phyloP scores from a whole-genome alignment of 2,113 vertebrate species.

The Salvator merianae region DNA sequence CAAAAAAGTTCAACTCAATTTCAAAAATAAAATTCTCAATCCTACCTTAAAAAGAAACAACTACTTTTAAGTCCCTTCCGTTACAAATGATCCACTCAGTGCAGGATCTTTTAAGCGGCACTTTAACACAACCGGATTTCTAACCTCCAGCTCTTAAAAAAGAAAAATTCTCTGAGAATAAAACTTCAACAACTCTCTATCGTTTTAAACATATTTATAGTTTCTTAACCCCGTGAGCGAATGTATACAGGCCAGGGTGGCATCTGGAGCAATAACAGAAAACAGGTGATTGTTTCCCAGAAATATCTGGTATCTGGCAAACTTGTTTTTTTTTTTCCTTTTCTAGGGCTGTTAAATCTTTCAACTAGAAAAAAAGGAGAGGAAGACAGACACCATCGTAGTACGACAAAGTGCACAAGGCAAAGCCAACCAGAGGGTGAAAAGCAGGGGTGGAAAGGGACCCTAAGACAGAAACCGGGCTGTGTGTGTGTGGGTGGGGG shows the following conservation, averaged over 20 bases:
- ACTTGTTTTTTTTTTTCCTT: not conserved
- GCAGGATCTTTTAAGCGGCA: conserved; percentile 13
- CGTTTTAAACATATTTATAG: not conserved
- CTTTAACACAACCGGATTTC: not conserved
- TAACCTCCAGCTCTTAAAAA: not conserved
- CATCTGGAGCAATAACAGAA: not conserved
- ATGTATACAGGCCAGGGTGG: not conserved
- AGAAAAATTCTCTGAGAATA: not conserved
- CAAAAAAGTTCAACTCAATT: not conserved
- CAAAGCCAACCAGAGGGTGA: not conserved
- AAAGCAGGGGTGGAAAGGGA: not conserved
- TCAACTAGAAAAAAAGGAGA: too few species aligned
- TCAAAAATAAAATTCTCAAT: not conserved
- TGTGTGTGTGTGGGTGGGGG: too few species aligned
- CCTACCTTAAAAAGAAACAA: not conserved
- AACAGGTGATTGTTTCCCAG: not conserved
- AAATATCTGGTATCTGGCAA: not conserved
- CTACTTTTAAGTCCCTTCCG: not conserved
- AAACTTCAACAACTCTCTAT: not conserved
- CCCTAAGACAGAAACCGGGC: not conserved
- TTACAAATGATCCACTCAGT: not conserved
- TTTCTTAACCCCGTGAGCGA: not conserved
- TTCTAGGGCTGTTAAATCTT: not conserved
- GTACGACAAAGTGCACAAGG: not conserved
- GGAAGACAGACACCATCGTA: too few species aligned